Percentiles rank a stretch among this genome's conserved stretches.
These are phyloP conservation scores for Pandemis corylana DNA, from an alignment of 2,888 invertebrate genomes.

Conservation along the genomic window DNA sequence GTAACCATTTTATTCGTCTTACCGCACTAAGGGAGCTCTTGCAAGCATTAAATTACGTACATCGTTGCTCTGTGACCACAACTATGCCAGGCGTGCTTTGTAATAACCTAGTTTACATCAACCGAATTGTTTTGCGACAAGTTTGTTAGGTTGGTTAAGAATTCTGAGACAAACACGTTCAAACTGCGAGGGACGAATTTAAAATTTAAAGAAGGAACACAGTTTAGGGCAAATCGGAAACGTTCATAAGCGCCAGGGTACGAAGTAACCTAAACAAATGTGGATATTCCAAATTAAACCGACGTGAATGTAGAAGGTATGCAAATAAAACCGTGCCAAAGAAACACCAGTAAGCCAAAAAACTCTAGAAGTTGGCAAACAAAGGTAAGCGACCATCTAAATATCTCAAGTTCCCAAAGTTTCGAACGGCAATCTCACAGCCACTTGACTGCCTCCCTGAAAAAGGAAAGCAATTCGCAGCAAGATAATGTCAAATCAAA, in stretches of 20 bases:
- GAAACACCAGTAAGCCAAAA: too few relatives aligned
- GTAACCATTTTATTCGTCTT: neutral
- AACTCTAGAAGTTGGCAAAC: neutral
- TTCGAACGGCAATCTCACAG: neutral
- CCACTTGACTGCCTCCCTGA: constrained; percentile 5
- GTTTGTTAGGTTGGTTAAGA: constrained; percentile 1
- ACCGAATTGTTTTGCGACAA: neutral
- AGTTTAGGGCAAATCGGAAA: neutral
- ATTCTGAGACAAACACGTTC: neutral
- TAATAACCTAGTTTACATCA: constrained; percentile 6
- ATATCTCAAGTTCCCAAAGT: neutral
- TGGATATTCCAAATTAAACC: neutral
- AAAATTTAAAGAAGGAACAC: neutral
- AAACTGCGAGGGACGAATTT: neutral
- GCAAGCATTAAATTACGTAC: constrained; percentile 7
- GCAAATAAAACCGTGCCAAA: too few relatives aligned
- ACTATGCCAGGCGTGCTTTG: constrained; percentile 6
- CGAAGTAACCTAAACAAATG: neutral
- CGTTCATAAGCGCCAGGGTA: neutral
- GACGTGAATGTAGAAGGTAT: too few relatives aligned
- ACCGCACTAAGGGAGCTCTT: constrained; percentile 3
- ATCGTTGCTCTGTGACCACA: constrained; percentile 10
- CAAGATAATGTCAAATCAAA: constrained; percentile 28
- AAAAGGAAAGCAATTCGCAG: constrained; percentile 1
- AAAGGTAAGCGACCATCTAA: neutral